These are phyloP conservation scores for Coleophora flavipennella DNA, from an alignment of 2,888 invertebrate species.

Conservation along the genomic window DNA sequence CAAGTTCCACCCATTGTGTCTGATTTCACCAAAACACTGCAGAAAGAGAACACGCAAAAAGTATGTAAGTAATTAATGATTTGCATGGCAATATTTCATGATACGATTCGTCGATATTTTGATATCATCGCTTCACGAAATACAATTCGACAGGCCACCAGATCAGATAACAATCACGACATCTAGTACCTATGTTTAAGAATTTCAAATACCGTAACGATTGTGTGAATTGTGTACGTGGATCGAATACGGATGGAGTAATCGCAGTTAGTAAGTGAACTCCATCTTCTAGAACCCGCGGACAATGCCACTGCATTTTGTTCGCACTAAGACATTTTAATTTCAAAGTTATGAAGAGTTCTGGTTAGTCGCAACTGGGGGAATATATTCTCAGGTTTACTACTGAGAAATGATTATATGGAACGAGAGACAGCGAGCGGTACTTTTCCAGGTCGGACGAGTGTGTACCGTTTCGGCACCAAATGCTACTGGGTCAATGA, in stretches of 20 bases:
- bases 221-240: conserved; percentile 68
- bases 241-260: conserved; percentile 49
- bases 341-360: conserved; percentile 4
- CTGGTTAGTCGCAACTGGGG: conserved; percentile 3
- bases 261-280: conserved; percentile 55
- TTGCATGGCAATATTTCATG: conserved; percentile 35
- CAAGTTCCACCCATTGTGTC: conserved; percentile 31
- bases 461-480: conserved; percentile 38
- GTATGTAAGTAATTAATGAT: too few relatives aligned
- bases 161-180: neutral
- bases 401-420: conserved; percentile 27
- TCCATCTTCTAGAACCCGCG: conserved; percentile 40
- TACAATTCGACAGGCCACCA: too few relatives aligned
- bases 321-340: conserved; percentile 7
- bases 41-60: conserved; percentile 10
- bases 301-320: conserved; percentile 44
- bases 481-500: conserved; percentile 49
- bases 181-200: conserved; percentile 22
- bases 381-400: conserved; percentile 15
- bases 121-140: neutral
- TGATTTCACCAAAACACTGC: conserved; percentile 21
- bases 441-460: conserved; percentile 46
- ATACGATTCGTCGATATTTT: conserved; percentile 15
- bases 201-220: conserved; percentile 53
- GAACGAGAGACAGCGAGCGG: conserved; percentile 49